These are phyloP conservation scores for Ceratina australensis DNA, from an alignment of 1,140 invertebrate genomes.

Conservation along the genomic window DNA sequence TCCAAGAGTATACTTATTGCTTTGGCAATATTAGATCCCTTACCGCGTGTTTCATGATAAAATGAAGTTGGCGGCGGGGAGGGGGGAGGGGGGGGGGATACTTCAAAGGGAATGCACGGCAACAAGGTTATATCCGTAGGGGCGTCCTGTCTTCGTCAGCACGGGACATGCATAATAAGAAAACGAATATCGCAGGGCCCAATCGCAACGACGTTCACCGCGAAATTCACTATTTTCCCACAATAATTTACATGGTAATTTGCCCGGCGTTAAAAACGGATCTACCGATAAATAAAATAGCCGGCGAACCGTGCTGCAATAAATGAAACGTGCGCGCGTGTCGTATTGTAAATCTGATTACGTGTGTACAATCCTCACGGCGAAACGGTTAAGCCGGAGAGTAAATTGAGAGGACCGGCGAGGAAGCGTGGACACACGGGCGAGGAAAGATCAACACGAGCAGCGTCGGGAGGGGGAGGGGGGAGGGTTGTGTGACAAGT, in stretches of 20 bases:
- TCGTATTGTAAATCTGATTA: not conserved
- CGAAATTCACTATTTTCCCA: not conserved
- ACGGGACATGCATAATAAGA: conserved; percentile 22
- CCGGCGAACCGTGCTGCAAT: too few species aligned
- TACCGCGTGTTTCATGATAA: conserved; percentile 67
- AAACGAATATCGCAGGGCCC: conserved; percentile 17
- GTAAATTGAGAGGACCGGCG: not conserved
- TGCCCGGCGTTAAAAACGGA: too few species aligned
- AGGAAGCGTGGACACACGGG: too few species aligned
- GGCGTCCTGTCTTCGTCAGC: conserved; percentile 50
- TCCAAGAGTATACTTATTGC: conserved; percentile 48
- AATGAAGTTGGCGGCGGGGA: conserved; percentile 62
- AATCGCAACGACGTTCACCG: not conserved
- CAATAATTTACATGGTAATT: not conserved
- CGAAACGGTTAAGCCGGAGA: not conserved
- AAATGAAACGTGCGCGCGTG: too few species aligned
- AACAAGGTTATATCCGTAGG: conserved; percentile 55
- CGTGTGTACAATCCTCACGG: not conserved
- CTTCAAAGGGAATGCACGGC: conserved; percentile 66
- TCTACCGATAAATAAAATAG: too few species aligned
- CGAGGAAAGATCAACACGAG: conserved; percentile 15
- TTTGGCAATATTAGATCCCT: conserved; percentile 69
- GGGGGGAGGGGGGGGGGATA: too few species aligned
- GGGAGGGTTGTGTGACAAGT: conserved; percentile 1
- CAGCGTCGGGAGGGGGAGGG: not conserved